Percentiles rank a stretch among this genome's conserved stretches.
These are phyloP conservation scores for Lomographa bimaculata DNA, from an alignment of 2,888 invertebrate genomes.

Conservation along the genomic window DNA sequence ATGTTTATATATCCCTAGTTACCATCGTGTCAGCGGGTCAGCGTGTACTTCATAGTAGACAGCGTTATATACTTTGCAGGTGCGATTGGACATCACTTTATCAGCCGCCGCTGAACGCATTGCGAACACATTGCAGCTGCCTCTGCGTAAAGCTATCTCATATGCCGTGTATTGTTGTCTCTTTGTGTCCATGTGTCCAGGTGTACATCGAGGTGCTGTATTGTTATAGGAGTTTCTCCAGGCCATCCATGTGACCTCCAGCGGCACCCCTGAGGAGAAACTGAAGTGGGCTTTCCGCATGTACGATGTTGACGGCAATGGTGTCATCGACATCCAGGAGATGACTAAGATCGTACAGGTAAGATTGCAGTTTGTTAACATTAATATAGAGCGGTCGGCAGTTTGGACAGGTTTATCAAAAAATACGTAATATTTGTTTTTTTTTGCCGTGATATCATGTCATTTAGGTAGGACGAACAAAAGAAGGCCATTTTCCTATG, in stretches of 20 bases:
- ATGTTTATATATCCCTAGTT: constrained; percentile 12
- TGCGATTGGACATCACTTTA: constrained; percentile 14
- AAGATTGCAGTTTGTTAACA: constrained; percentile 37
- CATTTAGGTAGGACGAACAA: too few species aligned
- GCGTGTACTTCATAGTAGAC: constrained; percentile 1
- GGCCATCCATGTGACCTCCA: constrained; percentile 98
- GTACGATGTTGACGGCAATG: constrained; percentile 99
- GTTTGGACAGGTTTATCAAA: too few species aligned
- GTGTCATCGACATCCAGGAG: constrained; percentile 98
- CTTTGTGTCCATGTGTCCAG: constrained; percentile 19
- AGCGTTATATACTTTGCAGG: constrained; percentile 3
- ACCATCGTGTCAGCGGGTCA: constrained; percentile 5
- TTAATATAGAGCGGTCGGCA: too few species aligned
- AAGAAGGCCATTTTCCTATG: too few species aligned
- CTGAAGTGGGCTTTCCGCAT: constrained; percentile 99
- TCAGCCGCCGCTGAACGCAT: constrained; percentile 7
- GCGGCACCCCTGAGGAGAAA: constrained; percentile 98
- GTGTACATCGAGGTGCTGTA: constrained; percentile 45
- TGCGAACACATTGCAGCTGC: constrained; percentile 11
- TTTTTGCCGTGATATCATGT: too few species aligned
- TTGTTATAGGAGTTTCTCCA: constrained; percentile 95
- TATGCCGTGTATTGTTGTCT: background rate
- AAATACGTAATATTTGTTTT: too few species aligned
- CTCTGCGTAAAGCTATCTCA: constrained; percentile 1
- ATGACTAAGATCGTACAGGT: constrained; percentile 99